Evolutionary conservation across 2,888 invertebrate species (phyloP), one percentile per base, ranked within the genome.

Genomic region (Pherbina coryleti): DNA sequence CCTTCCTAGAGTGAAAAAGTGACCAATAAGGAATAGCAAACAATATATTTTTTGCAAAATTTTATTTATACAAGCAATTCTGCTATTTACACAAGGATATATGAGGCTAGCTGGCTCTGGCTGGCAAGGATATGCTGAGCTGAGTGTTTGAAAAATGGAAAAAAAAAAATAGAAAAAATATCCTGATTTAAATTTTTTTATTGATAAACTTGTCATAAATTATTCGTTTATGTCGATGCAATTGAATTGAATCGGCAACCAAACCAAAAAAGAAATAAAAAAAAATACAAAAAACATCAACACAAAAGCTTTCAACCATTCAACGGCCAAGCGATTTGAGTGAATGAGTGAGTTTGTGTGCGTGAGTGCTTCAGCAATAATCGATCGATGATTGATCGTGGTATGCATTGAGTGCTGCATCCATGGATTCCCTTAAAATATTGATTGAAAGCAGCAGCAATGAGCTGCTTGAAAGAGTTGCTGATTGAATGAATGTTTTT

Each of bases 161-260:
- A 53, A 66, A 34, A 66, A 11, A 9, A 11, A 31, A 34, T 4
- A 53, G 55, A 34, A 66, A 11, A 9, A 11, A 31, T 3, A 22
- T 28, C n/a, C 14, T 67, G 11, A 67, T 67, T 44, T 37, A n/a
- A 34, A n/a, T 44, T 53, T 66, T 64, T 44, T 25, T 75, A 57
- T 75, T 55, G 57, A 57, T 34, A 67, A 66, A 69, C 34, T 76
- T 69, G 69, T 60, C 69, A 76, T 76, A 76, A 76, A 69, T 76
- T 76, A 69, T 69, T 55, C 69, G 76, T 25, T 44, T 53, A 22
- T 70, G 37, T 34, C 19, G 76, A 69, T 49, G 69, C 69, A 49
- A 53, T 66, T 75, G 71, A 71, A 72, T 37, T 34, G 72, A 69
- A 71, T 19, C 11, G 19, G 55, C 31, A 55, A 19, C 22, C 67